Evolutionary conservation across 2,888 invertebrate species (phyloP), one percentile per base, ranked within the genome.

Genomic region (Luperina testacea): DNA sequence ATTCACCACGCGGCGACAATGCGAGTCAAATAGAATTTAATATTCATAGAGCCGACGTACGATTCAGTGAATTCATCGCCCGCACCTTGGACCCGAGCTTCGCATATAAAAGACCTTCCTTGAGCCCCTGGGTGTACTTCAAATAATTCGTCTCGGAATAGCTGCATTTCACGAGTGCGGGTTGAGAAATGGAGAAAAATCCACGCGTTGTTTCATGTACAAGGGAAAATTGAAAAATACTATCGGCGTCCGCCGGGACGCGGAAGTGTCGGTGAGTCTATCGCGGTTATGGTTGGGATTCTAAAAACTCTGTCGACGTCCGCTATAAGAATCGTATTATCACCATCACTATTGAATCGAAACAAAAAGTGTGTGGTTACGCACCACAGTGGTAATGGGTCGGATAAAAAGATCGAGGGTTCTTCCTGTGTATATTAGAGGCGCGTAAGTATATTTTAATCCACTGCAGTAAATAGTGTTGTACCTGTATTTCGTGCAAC

Each of bases 401-500:
- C 4, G 27, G 48, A 64, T 38, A 85, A 63, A 57, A 59, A 53
- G 7, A 53, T 0, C 32, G 9, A 27, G 53, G 42, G 20, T 48
- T 17, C 38, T 79, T 71, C 42, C 65, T 57, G 42, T 63, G 7
- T 42, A 53, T 38, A 61, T 27, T 24, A 45, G 20, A 45, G 65
- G 61, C 6, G 17, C 32, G n/a, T 6, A 59, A 64, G 7, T 27
- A 61, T 61, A 27, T 27, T n/a, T 57, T 20, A 45, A 53, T 70
- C 9, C 38, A 53, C 27, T 57, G 63, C 63, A 68, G 69, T 48
- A 75, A 42, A 63, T 78, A 59, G 48, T 97, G n/a, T n/a, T 61
- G 65, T 95, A 98, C 99, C 98, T 98, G 98, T 92, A 99, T 98
- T 95, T 99, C 99, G 93, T 99, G 98, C 88, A 99, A 97, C 84